A percentile compares a stretch with the other conserved stretches of the same genome.
These are phyloP conservation scores for Ennomos erosarius DNA, from an alignment of 2,888 invertebrate species.

Conservation along the genomic window DNA sequence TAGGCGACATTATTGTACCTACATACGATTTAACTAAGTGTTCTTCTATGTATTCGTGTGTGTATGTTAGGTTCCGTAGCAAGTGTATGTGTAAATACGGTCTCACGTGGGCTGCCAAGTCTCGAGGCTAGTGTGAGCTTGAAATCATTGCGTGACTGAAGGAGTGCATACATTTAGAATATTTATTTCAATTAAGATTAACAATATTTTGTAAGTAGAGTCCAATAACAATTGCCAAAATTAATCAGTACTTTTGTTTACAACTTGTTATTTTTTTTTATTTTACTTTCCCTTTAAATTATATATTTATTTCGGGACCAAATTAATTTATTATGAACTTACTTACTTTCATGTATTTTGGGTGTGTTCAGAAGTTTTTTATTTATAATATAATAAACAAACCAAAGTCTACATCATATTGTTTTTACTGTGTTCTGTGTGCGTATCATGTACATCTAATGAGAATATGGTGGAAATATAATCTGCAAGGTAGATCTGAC, in stretches of 20 bases:
- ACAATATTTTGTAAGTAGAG: conserved; percentile 75
- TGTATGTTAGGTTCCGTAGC: conserved; percentile 67
- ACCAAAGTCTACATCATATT: conserved; percentile 82
- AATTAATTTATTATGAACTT: conserved; percentile 84
- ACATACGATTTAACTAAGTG: conserved; percentile 67
- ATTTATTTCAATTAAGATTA: conserved; percentile 80
- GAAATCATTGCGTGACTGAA: conserved; percentile 69
- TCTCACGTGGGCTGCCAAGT: conserved; percentile 53
- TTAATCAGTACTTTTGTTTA: conserved; percentile 80
- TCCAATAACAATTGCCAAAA: conserved; percentile 83
- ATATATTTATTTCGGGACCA: conserved; percentile 85
- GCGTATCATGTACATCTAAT: conserved; percentile 68
- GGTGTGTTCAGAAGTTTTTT: conserved; percentile 81
- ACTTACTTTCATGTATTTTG: conserved; percentile 75
- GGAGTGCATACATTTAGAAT: conserved; percentile 71
- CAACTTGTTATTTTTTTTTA: conserved; percentile 72
- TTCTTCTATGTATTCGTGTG: conserved; percentile 67
- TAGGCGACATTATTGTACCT: conserved; percentile 63
- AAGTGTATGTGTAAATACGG: conserved; percentile 71
- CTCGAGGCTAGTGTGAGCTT: conserved; percentile 59
- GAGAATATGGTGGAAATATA: conserved; percentile 69
- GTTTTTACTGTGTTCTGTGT: conserved; percentile 73
- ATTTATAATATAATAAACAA: conserved; percentile 84
- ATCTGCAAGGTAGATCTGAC: conserved; percentile 64
- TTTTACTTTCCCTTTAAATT: conserved; percentile 73